These are phyloP conservation scores for Fragum whitleyi DNA, from an alignment of 2,888 invertebrate species.

Conservation along the genomic window DNA sequence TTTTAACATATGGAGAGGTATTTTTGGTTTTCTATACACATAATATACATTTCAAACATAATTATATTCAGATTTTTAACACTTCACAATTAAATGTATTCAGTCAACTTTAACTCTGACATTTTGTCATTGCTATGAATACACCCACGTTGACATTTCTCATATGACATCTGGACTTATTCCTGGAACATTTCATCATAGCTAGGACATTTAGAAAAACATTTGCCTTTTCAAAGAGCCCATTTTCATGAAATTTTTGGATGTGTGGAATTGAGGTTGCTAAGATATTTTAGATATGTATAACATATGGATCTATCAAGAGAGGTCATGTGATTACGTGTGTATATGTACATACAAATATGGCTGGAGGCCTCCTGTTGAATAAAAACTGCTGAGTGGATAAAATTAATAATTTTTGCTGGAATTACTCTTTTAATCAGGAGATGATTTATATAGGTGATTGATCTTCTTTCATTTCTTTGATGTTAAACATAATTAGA, in stretches of 20 bases:
- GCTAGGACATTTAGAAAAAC: slow-evolving; percentile 21
- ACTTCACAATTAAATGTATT: neutral
- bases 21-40: slow-evolving; percentile 66
- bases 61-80: neutral
- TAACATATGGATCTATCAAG: slow-evolving; percentile 57
- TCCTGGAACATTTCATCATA: slow-evolving; percentile 28
- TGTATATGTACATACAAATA: slow-evolving; percentile 55
- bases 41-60: slow-evolving; percentile 9
- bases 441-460: slow-evolving; percentile 59
- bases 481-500: slow-evolving; percentile 9
- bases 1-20: slow-evolving; percentile 80
- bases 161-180: slow-evolving; percentile 53
- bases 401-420: slow-evolving; percentile 27
- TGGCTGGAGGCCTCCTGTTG: slow-evolving; percentile 41
- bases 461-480: slow-evolving; percentile 34
- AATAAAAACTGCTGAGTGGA: slow-evolving; percentile 62
- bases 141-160: slow-evolving; percentile 64
- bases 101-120: slow-evolving; percentile 23
- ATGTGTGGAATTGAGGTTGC: slow-evolving; percentile 54
- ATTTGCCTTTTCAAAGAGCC: slow-evolving; percentile 14
- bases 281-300: slow-evolving; percentile 51
- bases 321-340: slow-evolving; percentile 63
- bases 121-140: slow-evolving; percentile 47
- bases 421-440: slow-evolving; percentile 6
- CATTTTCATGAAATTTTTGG: slow-evolving; percentile 39